A percentile compares a stretch with the other conserved stretches of the same genome.
These are phyloP conservation scores for Diadophis punctatus DNA, from an alignment of 2,113 vertebrate species.

Conservation along the genomic window DNA sequence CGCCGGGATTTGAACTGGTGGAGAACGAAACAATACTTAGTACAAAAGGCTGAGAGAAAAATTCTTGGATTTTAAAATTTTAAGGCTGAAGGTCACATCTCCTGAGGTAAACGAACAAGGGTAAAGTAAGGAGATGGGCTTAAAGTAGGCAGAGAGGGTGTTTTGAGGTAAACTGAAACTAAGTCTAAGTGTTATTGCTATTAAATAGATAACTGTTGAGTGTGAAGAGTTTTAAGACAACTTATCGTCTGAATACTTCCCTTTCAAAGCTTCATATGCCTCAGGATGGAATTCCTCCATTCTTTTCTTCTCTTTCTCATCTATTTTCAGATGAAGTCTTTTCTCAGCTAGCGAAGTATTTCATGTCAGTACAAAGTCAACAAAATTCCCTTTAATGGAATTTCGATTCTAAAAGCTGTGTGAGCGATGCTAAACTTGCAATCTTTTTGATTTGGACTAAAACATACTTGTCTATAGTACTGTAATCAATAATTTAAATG, in stretches of 20 bases:
- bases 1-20: too few relatives aligned
- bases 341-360: background rate
- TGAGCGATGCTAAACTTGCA: background rate
- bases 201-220: background rate
- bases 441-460: background rate
- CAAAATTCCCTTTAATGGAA: background rate
- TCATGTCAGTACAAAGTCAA: background rate
- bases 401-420: background rate
- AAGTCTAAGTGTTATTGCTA: too few relatives aligned
- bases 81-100: too few relatives aligned
- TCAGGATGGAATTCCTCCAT: background rate
- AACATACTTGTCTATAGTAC: background rate
- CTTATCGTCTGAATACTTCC: background rate
- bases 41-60: too few relatives aligned
- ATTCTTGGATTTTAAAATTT: too few relatives aligned
- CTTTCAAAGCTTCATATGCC: background rate
- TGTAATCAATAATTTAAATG: background rate
- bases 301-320: background rate
- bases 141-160: too few relatives aligned
- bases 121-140: too few relatives aligned
- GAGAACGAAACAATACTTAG: too few relatives aligned
- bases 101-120: too few relatives aligned
- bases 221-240: background rate
- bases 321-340: background rate
- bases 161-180: too few relatives aligned